A percentile compares a stretch with the other conserved stretches of the same genome.
Evolutionary conservation across 2,888 invertebrate species (phyloP).

Genomic region (Sesia bembeciformis): DNA sequence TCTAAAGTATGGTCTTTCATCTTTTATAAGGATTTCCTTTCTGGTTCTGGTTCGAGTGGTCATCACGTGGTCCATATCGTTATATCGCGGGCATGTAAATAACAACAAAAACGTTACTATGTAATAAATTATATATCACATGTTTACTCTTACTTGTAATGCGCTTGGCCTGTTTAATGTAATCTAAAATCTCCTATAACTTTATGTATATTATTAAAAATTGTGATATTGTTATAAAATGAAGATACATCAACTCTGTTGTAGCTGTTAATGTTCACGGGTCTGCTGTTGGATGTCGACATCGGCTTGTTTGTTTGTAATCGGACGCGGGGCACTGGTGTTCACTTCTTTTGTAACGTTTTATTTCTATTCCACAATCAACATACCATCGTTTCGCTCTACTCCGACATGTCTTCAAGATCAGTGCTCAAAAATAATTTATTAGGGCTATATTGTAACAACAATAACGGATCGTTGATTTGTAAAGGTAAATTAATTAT

Average conservation of each 20-base stretch:
- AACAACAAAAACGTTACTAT: constrained; percentile 37
- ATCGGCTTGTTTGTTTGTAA: constrained; percentile 6
- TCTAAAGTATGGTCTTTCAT: constrained; percentile 30
- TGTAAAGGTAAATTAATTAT: constrained; percentile 26
- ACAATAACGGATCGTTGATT: constrained; percentile 40
- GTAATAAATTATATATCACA: constrained; percentile 42
- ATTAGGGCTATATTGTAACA: constrained; percentile 28
- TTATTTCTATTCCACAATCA: neutral
- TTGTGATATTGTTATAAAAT: constrained; percentile 72
- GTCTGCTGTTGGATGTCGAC: constrained; percentile 40
- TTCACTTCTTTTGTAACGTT: neutral
- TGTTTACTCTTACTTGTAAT: constrained; percentile 58
- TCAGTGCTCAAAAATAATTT: constrained; percentile 67
- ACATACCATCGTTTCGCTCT: neutral
- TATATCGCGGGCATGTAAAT: constrained; percentile 41
- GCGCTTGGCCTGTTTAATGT: constrained; percentile 69
- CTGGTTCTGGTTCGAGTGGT: constrained; percentile 44
- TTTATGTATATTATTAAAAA: constrained; percentile 73
- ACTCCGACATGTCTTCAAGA: constrained; percentile 15
- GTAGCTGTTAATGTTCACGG: constrained; percentile 30
- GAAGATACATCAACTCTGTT: constrained; percentile 41
- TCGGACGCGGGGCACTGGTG: constrained; percentile 7
- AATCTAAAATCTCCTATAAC: constrained; percentile 60
- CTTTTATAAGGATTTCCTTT: constrained; percentile 40
- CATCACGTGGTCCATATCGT: constrained; percentile 42